These are phyloP conservation scores for Cyphomyrus discorhynchus DNA, from an alignment of 2,113 vertebrate species.

Conservation along the genomic window DNA sequence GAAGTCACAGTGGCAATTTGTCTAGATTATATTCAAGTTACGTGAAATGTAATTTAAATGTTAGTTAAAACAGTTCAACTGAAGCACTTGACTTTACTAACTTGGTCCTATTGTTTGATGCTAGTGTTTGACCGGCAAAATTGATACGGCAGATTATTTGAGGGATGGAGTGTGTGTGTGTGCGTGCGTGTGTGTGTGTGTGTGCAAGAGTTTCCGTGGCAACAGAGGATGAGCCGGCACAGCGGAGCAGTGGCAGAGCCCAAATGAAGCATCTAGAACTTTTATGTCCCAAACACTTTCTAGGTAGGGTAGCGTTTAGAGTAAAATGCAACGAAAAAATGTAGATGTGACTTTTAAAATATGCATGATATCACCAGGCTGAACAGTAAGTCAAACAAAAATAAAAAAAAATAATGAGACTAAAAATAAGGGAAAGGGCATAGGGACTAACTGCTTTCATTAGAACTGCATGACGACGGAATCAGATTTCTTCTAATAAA, in stretches of 20 bases:
- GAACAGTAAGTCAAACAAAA: neutral
- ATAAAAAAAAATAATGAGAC: neutral
- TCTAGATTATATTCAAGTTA: neutral
- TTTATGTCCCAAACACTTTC: neutral
- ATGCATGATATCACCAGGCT: neutral
- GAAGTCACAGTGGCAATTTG: neutral
- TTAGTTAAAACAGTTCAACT: neutral
- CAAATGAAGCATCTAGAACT: neutral
- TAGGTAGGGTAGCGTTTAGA: neutral
- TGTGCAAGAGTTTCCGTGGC: neutral
- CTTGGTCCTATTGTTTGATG: neutral
- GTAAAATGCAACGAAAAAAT: neutral
- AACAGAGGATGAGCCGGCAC: neutral
- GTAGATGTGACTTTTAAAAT: neutral
- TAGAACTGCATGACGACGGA: neutral
- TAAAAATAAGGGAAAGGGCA: neutral
- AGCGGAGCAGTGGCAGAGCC: neutral
- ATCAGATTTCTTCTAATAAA: slow-evolving; percentile 6
- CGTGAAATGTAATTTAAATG: neutral
- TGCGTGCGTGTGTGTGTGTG: neutral
- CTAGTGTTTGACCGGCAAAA: neutral
- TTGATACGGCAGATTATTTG: neutral
- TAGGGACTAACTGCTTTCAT: neutral
- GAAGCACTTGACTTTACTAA: neutral
- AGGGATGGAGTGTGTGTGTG: neutral